phyloP scores from a whole-genome alignment of 2,888 invertebrate genomes.

The Chymomyza procnemis region DNA sequence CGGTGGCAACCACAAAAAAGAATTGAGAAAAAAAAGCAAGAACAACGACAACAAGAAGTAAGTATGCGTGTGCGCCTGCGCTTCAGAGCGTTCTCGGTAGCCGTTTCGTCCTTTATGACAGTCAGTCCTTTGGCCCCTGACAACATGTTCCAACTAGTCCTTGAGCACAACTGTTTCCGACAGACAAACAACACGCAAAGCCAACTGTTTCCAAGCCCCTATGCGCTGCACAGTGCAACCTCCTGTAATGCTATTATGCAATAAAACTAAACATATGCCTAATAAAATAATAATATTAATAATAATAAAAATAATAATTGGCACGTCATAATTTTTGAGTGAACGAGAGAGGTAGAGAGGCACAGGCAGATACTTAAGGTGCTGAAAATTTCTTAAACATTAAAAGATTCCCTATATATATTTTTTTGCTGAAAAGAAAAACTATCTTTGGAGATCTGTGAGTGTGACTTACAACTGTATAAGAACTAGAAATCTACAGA shows the following conservation, averaged over 20 bases:
- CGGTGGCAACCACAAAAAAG: slow-evolving; percentile 2
- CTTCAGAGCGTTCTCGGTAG: background rate
- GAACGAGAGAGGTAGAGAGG: too few relatives aligned
- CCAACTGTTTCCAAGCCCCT: background rate
- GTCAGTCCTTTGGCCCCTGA: background rate
- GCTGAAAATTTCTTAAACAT: too few relatives aligned
- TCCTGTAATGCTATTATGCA: background rate
- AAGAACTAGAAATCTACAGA: too few relatives aligned
- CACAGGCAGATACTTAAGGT: too few relatives aligned
- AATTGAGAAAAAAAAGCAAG: too few relatives aligned
- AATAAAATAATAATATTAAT: background rate
- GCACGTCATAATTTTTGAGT: background rate
- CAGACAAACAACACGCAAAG: slow-evolving; percentile 11
- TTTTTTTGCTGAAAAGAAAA: too few relatives aligned
- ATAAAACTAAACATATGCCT: background rate
- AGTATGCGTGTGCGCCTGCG: slow-evolving; percentile 9
- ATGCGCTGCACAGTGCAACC: too few relatives aligned
- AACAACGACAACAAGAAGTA: too few relatives aligned
- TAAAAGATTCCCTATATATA: too few relatives aligned
- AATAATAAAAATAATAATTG: background rate
- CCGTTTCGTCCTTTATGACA: slow-evolving; percentile 48
- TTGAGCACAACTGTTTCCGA: slow-evolving; percentile 74
- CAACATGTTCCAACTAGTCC: slow-evolving; percentile 44
- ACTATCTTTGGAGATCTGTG: too few relatives aligned
- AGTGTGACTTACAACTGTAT: too few relatives aligned